Conservation (phyloP, 2,113 vertebrate species). For the Caretta caretta region DNA sequence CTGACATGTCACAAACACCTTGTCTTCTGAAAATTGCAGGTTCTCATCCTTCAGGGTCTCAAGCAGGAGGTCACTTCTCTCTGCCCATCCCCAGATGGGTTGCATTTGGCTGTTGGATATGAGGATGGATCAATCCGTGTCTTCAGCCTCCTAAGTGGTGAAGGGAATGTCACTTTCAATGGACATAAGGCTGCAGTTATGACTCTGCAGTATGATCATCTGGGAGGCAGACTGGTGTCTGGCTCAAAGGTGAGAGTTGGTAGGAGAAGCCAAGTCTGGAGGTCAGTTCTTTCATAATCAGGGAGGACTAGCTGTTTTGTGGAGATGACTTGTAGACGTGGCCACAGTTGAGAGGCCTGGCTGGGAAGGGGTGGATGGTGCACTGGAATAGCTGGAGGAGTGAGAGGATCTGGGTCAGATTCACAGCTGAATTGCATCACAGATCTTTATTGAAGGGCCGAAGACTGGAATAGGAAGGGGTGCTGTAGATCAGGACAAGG, state of each 20-base stretch:
- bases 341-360: background rate
- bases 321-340: background rate
- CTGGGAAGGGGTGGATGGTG: background rate
- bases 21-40: slow-evolving; percentile 77
- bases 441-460: background rate
- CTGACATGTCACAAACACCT: accelerated
- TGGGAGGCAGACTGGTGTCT: slow-evolving; percentile 92
- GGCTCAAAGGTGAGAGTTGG: slow-evolving; percentile 89
- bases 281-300: background rate
- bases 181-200: slow-evolving; percentile 94
- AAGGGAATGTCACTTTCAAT: slow-evolving; percentile 90
- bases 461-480: background rate
- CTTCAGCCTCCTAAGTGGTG: slow-evolving; percentile 91
- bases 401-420: background rate
- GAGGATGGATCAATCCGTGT: slow-evolving; percentile 91
- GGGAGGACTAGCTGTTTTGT: accelerated
- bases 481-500: background rate
- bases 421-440: background rate
- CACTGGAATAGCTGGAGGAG: background rate
- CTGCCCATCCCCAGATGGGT: slow-evolving; percentile 90
- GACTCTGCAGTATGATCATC: slow-evolving; percentile 86
- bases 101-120: slow-evolving; percentile 93
- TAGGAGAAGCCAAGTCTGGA: background rate
- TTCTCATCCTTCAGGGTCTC: slow-evolving; percentile 91
- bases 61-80: slow-evolving; percentile 93